A percentile compares a stretch with the other conserved stretches of the same genome.
Evolutionary conservation across 2,888 invertebrate genomes (phyloP).

Genomic region (Nemurella pictetii): DNA sequence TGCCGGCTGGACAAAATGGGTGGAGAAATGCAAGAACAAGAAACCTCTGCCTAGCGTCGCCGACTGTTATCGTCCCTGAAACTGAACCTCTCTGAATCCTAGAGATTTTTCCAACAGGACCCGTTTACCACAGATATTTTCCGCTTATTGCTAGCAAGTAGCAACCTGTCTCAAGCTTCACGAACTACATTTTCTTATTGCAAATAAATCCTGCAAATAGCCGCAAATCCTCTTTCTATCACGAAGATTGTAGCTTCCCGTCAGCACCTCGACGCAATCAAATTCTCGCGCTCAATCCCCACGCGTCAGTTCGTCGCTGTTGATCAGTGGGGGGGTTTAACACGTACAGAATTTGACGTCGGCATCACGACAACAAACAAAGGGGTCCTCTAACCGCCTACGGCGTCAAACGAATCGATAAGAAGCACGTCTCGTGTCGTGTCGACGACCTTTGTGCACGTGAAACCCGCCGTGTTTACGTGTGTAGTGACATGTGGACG

Average conservation of each 20-base stretch:
- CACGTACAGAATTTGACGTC: not conserved
- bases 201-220: no score
- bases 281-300: not conserved
- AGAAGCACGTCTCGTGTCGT: not conserved
- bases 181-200: no score
- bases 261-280: not conserved
- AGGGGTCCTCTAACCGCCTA: not conserved
- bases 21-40: constrained; percentile 7
- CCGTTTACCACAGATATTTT: no score
- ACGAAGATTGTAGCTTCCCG: no score
- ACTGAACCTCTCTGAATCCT: no score
- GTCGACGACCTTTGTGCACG: not conserved
- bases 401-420: not conserved
- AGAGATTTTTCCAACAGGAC: no score
- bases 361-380: not conserved
- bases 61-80: constrained; percentile 22
- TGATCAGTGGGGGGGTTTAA: not conserved
- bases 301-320: not conserved
- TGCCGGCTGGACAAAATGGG: constrained; percentile 12
- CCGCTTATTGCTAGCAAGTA: no score
- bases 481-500: not conserved
- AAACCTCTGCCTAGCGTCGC: constrained; percentile 25
- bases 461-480: not conserved
- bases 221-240: no score
- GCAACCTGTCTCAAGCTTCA: no score